These are phyloP conservation scores for Struthio camelus DNA, from an alignment of 2,113 vertebrate genomes.

Conservation along the genomic window DNA sequence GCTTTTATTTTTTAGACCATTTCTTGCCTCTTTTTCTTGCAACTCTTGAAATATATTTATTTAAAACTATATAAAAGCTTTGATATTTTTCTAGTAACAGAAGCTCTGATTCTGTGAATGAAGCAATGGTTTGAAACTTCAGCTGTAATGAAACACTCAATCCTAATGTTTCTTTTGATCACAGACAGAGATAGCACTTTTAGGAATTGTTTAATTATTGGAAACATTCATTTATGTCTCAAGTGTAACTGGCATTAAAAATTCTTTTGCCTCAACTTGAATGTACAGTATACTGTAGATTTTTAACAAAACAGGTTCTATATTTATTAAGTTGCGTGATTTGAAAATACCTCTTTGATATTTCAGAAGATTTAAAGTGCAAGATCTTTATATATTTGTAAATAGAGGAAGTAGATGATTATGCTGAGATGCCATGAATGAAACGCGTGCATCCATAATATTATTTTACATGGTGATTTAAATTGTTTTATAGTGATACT, in stretches of 20 bases:
- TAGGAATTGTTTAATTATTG: slow-evolving; percentile 69
- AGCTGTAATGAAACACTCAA: slow-evolving; percentile 53
- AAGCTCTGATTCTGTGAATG: slow-evolving; percentile 69
- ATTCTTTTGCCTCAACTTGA: slow-evolving; percentile 76
- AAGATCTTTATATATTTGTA: slow-evolving; percentile 80
- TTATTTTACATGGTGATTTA: slow-evolving; percentile 72
- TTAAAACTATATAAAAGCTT: slow-evolving; percentile 63
- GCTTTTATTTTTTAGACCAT: slow-evolving; percentile 57
- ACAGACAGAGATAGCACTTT: slow-evolving; percentile 77
- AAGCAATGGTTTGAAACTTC: slow-evolving; percentile 64
- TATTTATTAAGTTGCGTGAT: slow-evolving; percentile 83
- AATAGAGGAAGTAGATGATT: slow-evolving; percentile 67
- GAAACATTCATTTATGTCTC: slow-evolving; percentile 68
- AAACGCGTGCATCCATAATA: slow-evolving; percentile 53
- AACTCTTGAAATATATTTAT: slow-evolving; percentile 53
- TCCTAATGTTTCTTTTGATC: slow-evolving; percentile 57
- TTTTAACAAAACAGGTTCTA: slow-evolving; percentile 80
- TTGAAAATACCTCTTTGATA: slow-evolving; percentile 81
- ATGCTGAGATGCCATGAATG: slow-evolving; percentile 73
- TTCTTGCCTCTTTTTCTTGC: slow-evolving; percentile 39
- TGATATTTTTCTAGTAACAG: slow-evolving; percentile 75
- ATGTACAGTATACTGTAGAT: slow-evolving; percentile 81
- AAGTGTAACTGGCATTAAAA: slow-evolving; percentile 69
- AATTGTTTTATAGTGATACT: slow-evolving; percentile 68
- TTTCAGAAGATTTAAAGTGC: slow-evolving; percentile 71